Evolutionary conservation across 2,888 invertebrate species (phyloP), one percentile per base, ranked within the genome.

Genomic region (Gymnosoma rotundatum): DNA sequence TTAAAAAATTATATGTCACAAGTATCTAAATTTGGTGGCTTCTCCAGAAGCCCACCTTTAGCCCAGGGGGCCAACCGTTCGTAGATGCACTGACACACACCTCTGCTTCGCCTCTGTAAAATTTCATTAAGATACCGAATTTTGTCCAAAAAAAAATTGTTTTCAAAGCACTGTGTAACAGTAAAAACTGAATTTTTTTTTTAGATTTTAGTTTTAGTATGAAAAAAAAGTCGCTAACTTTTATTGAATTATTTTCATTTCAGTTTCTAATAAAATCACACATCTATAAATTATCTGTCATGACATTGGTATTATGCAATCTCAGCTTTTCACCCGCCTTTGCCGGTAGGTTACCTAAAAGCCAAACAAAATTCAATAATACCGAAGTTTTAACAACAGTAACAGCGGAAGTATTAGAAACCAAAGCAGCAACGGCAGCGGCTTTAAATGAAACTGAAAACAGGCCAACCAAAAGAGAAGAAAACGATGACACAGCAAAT

Each of bases 191-290:
- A n/a, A 7, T 5, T 8, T 32, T 32, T 32, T 32, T 5, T 32
- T 32, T 32, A 32, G 32, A 32, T 32, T 32, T 20, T 10, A 54
- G n/a, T 48, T 48, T 12, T 7, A 42, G 25, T 4, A 12, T 12
- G 10, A 12, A 12, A n/a, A 42, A 12, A 12, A 42, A 42, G 2
- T 42, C 4, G 6, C 0, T 52, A 25, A 56, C 0, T 20, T 25
- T 4, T 25, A 6, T 56, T 56, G 7, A 14, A 16, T 60, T 50
- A 48, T 52, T 52, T 8, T 66, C 25, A 48, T 86, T 90, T 90
- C 88, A 91, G 91, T 88, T 89, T 87, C 88, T 88, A 80, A 87
- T 87, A 87, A 88, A 88, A 72, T 86, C 88, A 85, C 86, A 87
- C 85, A 85, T 87, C 76, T 88, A 87, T 84, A 78, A 86, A 18